Conservation (phyloP, 2,113 vertebrate genomes). For the Sialia sialis region DNA sequence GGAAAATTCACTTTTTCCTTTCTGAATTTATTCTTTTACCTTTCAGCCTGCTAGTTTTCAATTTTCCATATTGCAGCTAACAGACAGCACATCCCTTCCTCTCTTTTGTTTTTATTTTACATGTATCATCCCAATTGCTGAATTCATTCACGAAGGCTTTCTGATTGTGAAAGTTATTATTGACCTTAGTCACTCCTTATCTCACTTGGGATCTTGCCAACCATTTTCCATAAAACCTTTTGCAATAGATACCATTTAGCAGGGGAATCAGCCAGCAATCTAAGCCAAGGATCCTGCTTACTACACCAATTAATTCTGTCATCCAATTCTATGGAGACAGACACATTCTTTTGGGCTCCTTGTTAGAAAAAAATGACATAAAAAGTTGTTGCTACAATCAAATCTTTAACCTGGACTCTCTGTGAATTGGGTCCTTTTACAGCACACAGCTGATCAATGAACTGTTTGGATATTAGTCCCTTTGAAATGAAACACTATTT, state of each 20-base stretch:
- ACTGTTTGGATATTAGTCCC: not conserved
- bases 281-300: not conserved
- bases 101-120: not conserved
- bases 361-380: not conserved
- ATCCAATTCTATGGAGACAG: fast-evolving
- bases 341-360: not conserved
- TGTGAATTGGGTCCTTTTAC: not conserved
- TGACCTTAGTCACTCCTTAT: not conserved
- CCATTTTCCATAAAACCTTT: not conserved
- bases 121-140: not conserved
- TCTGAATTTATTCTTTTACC: not conserved
- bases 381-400: not conserved
- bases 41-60: not conserved
- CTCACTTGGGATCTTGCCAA: not conserved
- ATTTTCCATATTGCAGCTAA: not conserved
- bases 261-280: not conserved
- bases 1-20: not conserved
- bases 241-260: not conserved
- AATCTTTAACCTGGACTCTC: not conserved
- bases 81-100: not conserved
- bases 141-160: not conserved
- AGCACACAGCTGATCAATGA: not conserved
- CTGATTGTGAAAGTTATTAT: not conserved
- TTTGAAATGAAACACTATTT: not conserved
- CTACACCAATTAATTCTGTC: not conserved